Evolutionary conservation across 2,113 vertebrate genomes (phyloP), one percentile per base, ranked within the genome.

Genomic region (Sorex fumeus): DNA sequence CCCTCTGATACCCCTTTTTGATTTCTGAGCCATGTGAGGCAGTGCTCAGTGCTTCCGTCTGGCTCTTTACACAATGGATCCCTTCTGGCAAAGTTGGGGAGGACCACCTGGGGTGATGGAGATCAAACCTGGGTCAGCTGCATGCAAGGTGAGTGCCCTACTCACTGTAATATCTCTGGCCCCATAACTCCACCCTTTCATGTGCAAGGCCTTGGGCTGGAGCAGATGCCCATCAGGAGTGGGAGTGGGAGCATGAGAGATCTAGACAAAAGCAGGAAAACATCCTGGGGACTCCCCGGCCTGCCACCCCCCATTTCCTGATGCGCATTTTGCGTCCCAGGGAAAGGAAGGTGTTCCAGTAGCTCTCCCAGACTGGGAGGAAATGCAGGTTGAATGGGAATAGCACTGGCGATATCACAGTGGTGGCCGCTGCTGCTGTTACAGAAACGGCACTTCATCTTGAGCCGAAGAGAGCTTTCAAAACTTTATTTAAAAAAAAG

Each of bases 391-490:
- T 6, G 36, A 50, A 50, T 16, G 8, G 53, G 40, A 0, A 10
- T 3, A 1, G 34, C 1, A 6, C 27, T 12, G 23, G 50, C 19
- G 25, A 45, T 5, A 18, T 0, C 1, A 34, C 13, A 72, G 47
- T 23, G 15, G 40, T 23, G 15, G 40, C 47, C 67, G 11, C 30
- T 57, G 74, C 53, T 34, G 40, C 34, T 67, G 62, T 80, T 83
- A 76, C 1, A n/a, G 21, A 25, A 66, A 8, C 15, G 53, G 66
- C 32, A 64, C 72, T 60, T 66, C 85, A 81, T 57, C 66, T 67
- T 23, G 66, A 28, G 27, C 15, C 7, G 64, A 69, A 43, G 34
- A 71, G 25, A 88, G 57, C 57, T 60, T 60, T 60, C 6, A 23
- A 23, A 23, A 21, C 6, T 60, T 21, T 60, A 47, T 34, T 19